Evolutionary conservation across 2,888 invertebrate genomes (phyloP).

Genomic region (Mellilla xanthometata): DNA sequence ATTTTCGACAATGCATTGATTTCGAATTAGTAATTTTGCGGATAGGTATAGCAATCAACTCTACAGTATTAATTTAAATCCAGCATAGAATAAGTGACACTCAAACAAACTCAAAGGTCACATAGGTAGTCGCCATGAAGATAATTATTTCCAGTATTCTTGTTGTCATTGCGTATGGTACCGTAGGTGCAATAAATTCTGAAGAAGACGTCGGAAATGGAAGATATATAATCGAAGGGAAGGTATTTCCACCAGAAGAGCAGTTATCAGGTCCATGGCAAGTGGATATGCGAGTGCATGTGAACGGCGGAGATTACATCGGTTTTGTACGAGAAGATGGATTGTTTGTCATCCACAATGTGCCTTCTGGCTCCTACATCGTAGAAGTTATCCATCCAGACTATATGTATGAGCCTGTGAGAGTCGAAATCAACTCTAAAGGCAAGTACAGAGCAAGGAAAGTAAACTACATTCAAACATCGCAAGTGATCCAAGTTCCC

Average conservation of each 20-base stretch:
- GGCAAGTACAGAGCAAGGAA: conserved; percentile 97
- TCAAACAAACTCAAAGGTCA: no score
- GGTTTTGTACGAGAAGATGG: conserved; percentile 96
- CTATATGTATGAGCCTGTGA: conserved; percentile 95
- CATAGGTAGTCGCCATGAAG: conserved; percentile 19
- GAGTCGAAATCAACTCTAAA: conserved; percentile 98
- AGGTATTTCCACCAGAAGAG: conserved; percentile 88
- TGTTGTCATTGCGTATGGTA: conserved; percentile 25
- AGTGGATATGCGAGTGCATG: conserved; percentile 88
- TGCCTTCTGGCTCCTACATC: conserved; percentile 96
- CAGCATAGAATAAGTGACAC: no score
- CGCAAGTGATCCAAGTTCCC: conserved; percentile 93
- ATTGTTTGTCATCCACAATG: conserved; percentile 92
- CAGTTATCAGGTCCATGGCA: conserved; percentile 86
- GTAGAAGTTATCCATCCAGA: conserved; percentile 96
- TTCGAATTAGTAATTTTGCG: no score
- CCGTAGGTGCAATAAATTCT: conserved; percentile 45
- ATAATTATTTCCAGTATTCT: conserved; percentile 15
- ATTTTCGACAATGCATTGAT: no score
- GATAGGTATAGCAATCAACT: no score
- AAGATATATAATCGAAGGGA: conserved; percentile 90
- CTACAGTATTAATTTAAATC: no score
- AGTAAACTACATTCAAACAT: conserved; percentile 96
- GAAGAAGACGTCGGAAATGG: conserved; percentile 75
- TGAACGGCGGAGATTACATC: conserved; percentile 94